Conservation (phyloP, 2,888 invertebrate genomes). For the Megaustenia siamemsis region DNA sequence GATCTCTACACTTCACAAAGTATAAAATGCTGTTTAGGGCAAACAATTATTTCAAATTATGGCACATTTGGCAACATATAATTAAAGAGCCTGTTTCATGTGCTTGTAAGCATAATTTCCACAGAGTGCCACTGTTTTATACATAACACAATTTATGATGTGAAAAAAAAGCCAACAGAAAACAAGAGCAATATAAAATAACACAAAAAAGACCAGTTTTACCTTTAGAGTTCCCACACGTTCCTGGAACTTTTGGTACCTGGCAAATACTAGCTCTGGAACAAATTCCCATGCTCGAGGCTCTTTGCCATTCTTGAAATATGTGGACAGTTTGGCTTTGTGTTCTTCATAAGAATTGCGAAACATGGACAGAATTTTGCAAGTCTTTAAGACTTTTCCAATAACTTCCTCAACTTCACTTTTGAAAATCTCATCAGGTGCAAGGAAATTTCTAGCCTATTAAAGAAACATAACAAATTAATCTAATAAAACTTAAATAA, state of each 20-base stretch:
- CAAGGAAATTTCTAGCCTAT: slow-evolving; percentile 91
- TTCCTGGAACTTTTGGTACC: slow-evolving; percentile 78
- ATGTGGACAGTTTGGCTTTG: slow-evolving; percentile 76
- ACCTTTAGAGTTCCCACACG: slow-evolving; percentile 78
- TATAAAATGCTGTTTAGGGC: background rate
- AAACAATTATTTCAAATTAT: no score
- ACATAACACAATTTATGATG: no score
- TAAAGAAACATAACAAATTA: no score
- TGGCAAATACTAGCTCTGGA: slow-evolving; percentile 79
- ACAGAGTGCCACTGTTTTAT: no score
- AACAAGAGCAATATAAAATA: no score
- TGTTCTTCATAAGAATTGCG: slow-evolving; percentile 77
- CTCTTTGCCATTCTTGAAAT: slow-evolving; percentile 77
- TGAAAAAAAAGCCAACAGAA: no score
- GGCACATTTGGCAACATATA: no score
- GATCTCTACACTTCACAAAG: background rate
- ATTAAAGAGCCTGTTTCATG: no score
- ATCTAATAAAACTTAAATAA: background rate
- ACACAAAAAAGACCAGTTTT: background rate
- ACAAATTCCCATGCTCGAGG: slow-evolving; percentile 79
- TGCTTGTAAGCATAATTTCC: no score
- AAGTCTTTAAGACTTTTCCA: slow-evolving; percentile 85
- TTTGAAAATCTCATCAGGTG: slow-evolving; percentile 94
- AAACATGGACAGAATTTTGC: slow-evolving; percentile 75
- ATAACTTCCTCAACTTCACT: slow-evolving; percentile 96